phyloP scores from a whole-genome alignment of 2,113 vertebrate species.

The Notarius quadriscutis region DNA sequence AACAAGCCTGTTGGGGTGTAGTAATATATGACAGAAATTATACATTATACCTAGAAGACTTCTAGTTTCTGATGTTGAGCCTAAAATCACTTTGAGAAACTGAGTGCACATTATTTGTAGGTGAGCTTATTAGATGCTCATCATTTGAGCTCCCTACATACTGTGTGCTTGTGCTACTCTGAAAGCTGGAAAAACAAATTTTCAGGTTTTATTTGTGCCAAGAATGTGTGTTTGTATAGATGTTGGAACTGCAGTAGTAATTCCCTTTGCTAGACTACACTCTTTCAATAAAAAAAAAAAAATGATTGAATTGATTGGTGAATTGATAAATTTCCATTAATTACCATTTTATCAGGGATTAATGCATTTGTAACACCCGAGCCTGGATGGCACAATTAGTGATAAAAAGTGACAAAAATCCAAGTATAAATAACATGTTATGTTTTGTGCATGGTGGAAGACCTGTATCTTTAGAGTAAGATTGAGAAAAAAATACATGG shows the following conservation, averaged over 20 bases:
- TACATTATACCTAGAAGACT: not conserved
- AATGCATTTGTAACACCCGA: not conserved
- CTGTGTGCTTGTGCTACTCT: not conserved
- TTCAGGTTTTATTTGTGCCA: not conserved
- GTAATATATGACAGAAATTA: not conserved
- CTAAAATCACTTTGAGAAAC: not conserved
- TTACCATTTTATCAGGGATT: not conserved
- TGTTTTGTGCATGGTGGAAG: conserved; percentile 28
- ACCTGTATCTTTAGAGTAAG: conserved; percentile 18
- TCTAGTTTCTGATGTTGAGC: not conserved
- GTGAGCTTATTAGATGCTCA: not conserved
- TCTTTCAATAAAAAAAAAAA: not conserved
- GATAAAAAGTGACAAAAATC: conserved; percentile 1
- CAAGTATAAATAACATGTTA: conserved; percentile 22
- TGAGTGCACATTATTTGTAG: not conserved
- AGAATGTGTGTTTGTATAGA: not conserved
- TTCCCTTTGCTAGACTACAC: not conserved
- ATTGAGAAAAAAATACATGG: conserved; percentile 1
- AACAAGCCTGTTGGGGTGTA: not conserved
- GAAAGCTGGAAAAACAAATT: not conserved
- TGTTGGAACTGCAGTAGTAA: not conserved
- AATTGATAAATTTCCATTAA: not conserved
- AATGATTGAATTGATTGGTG: not conserved
- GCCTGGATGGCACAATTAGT: not conserved
- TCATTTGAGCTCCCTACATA: not conserved